A percentile compares a stretch with the other conserved stretches of the same genome.
These are phyloP conservation scores for Choreutis nemorana DNA, from an alignment of 2,888 invertebrate species.

Conservation along the genomic window DNA sequence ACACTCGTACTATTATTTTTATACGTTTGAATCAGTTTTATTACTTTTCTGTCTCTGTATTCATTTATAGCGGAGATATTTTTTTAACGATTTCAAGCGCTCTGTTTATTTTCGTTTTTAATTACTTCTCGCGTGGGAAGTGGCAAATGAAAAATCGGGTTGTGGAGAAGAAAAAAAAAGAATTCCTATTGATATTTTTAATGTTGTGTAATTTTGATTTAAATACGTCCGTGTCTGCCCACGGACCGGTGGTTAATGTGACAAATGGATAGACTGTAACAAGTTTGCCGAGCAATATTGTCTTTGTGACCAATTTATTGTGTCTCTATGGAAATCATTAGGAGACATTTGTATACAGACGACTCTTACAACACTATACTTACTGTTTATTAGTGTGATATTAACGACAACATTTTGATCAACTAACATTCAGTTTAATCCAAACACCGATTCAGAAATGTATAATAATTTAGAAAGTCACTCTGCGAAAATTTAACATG, in stretches of 20 bases:
- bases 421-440: too few relatives aligned
- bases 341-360: too few relatives aligned
- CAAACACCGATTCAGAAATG: too few relatives aligned
- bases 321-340: slow-evolving; percentile 21
- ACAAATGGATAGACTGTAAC: slow-evolving; percentile 27
- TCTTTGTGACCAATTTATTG: slow-evolving; percentile 23
- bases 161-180: neutral
- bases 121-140: slow-evolving; percentile 57
- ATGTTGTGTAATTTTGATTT: slow-evolving; percentile 29
- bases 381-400: too few relatives aligned
- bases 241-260: slow-evolving; percentile 29
- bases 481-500: too few relatives aligned
- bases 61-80: slow-evolving; percentile 63
- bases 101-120: slow-evolving; percentile 68
- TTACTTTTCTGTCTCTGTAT: slow-evolving; percentile 55
- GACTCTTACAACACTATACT: too few relatives aligned
- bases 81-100: slow-evolving; percentile 62
- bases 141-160: slow-evolving; percentile 1
- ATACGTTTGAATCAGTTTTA: slow-evolving; percentile 62
- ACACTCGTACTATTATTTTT: too few relatives aligned
- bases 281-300: slow-evolving; percentile 22
- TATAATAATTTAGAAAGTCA: too few relatives aligned
- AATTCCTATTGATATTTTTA: neutral
- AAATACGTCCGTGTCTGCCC: slow-evolving; percentile 19
- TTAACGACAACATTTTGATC: too few relatives aligned